Evolutionary conservation across 2,888 invertebrate genomes (phyloP).

Genomic region (Meiosimyza platycephala): DNA sequence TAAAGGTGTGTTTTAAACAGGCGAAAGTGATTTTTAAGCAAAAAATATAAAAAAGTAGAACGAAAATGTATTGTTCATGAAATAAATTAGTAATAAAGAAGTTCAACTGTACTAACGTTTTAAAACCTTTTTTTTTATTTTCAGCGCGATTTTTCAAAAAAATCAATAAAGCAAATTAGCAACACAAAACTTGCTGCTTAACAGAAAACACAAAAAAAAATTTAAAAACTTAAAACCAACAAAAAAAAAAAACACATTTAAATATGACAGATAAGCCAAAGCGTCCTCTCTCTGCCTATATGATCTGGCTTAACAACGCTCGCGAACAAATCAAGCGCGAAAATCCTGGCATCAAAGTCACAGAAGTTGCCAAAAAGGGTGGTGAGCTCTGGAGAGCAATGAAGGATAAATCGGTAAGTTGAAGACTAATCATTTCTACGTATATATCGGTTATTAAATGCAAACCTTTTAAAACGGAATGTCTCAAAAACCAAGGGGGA

Average conservation of each 20-base stretch:
- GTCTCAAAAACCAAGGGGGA: no score
- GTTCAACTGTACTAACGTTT: background rate
- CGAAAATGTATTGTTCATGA: no score
- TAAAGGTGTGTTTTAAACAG: no score
- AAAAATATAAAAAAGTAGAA: no score
- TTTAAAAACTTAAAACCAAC: constrained; percentile 1
- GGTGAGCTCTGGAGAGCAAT: constrained; percentile 94
- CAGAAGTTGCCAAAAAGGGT: constrained; percentile 92
- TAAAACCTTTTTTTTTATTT: background rate
- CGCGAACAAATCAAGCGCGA: constrained; percentile 87
- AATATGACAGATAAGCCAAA: constrained; percentile 91
- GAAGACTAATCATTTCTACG: background rate
- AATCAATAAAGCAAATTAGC: background rate
- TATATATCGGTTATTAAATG: no score
- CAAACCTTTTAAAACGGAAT: no score
- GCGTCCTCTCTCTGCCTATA: constrained; percentile 89
- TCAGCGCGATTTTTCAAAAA: background rate
- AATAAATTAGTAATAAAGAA: background rate
- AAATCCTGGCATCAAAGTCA: constrained; percentile 87
- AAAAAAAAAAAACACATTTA: constrained; percentile 53
- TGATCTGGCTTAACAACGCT: constrained; percentile 91
- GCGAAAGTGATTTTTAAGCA: no score
- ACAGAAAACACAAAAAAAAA: background rate
- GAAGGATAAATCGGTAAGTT: constrained; percentile 82
- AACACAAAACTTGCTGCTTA: constrained; percentile 4